Conservation (phyloP, 2,888 invertebrate genomes). For the Adelphocoris suturalis region DNA sequence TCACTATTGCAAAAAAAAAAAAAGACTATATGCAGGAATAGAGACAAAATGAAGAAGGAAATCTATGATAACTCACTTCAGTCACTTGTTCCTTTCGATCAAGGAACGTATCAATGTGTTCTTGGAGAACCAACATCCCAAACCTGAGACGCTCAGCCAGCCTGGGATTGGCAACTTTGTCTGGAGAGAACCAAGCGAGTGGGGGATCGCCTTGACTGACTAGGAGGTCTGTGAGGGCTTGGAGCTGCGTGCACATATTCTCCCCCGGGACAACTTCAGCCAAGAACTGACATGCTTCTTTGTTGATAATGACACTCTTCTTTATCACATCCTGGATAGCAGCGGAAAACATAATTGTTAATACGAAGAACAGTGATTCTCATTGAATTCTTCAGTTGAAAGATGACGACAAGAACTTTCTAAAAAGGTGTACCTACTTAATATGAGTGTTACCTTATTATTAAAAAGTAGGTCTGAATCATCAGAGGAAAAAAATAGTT, state of each 20-base stretch:
- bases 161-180: slow-evolving; percentile 85
- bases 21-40: too few relatives aligned
- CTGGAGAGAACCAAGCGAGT: slow-evolving; percentile 91
- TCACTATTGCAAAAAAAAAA: too few relatives aligned
- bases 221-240: slow-evolving; percentile 81
- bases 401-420: too few relatives aligned
- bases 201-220: slow-evolving; percentile 87
- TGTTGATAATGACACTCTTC: slow-evolving; percentile 87
- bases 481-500: too few relatives aligned
- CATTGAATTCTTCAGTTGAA: too few relatives aligned
- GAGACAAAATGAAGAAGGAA: too few relatives aligned
- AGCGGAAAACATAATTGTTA: too few relatives aligned
- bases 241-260: slow-evolving; percentile 78
- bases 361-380: too few relatives aligned
- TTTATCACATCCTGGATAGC: slow-evolving; percentile 86
- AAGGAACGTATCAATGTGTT: slow-evolving; percentile 96
- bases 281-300: slow-evolving; percentile 87
- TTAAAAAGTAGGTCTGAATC: too few relatives aligned
- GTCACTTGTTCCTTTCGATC: slow-evolving; percentile 93
- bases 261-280: slow-evolving; percentile 78
- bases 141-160: slow-evolving; percentile 91
- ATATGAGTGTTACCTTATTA: too few relatives aligned
- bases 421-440: too few relatives aligned
- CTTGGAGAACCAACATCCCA: slow-evolving; percentile 94
- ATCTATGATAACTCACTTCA: slow-evolving; percentile 81